Evolutionary conservation across 64 coral and sea anemone species (phyloP).

Genomic region (Porites lutea): DNA sequence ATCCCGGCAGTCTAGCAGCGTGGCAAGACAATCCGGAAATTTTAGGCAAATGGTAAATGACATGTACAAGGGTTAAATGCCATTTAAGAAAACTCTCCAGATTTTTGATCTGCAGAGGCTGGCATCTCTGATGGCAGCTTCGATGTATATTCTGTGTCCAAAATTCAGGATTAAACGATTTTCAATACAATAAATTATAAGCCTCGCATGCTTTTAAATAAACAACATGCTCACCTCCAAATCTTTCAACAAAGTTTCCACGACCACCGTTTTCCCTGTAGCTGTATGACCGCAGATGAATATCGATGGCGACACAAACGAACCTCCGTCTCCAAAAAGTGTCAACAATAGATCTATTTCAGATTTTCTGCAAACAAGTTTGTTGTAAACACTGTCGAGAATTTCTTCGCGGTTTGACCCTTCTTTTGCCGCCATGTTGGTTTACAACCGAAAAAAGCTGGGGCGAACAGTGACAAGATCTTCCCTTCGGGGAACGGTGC

Average conservation of each 20-base stretch:
- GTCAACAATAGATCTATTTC: slow-evolving; percentile 69
- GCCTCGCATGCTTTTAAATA: too few relatives aligned
- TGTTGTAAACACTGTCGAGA: slow-evolving; percentile 45
- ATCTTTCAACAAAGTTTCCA: slow-evolving; percentile 77
- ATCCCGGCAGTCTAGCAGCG: too few relatives aligned
- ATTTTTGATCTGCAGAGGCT: too few relatives aligned
- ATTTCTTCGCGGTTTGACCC: slow-evolving; percentile 28
- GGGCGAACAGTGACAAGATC: background rate
- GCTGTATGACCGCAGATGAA: slow-evolving; percentile 89
- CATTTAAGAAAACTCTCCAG: too few relatives aligned
- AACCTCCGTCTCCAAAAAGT: slow-evolving; percentile 66
- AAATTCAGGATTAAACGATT: too few relatives aligned
- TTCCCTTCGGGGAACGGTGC: too few relatives aligned
- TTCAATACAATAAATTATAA: too few relatives aligned
- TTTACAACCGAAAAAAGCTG: background rate
- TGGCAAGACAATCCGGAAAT: too few relatives aligned
- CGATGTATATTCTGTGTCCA: too few relatives aligned
- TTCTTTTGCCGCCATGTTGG: slow-evolving; percentile 32
- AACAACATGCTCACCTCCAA: slow-evolving; percentile 49
- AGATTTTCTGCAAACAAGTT: slow-evolving; percentile 56
- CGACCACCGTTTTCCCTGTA: slow-evolving; percentile 85
- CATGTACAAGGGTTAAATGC: too few relatives aligned
- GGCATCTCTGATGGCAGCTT: too few relatives aligned
- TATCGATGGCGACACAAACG: slow-evolving; percentile 59
- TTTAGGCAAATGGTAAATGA: too few relatives aligned